Evolutionary conservation across 2,888 invertebrate species (phyloP), one percentile per base, ranked within the genome.

Genomic region (Stramonita haemastoma): DNA sequence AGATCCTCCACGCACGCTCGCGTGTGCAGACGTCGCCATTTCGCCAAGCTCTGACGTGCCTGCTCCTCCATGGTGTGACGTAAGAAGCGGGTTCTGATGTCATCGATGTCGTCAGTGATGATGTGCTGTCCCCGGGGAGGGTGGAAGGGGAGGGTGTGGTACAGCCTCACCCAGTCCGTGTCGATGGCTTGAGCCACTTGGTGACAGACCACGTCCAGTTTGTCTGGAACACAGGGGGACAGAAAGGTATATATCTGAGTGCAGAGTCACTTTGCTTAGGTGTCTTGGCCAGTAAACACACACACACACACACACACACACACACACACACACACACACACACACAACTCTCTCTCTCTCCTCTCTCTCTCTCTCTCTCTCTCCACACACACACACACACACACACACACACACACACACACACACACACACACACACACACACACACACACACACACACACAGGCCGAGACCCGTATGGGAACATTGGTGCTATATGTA

Each of bases 21-120:
- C 0, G 93, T 95, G 90, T 95, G 94, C 91, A 94, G 91, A 57
- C 95, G 92, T 29, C 95, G 91, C 95, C 95, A 95, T 29, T 93
- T 91, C 84, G 91, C 90, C n/a, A 95, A 90, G 87, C 92, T 90
- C 73, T 93, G 92, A 26, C 90, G 88, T 0, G 93, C 93, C 57
- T 93, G 94, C 19, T 92, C 93, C 60, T 93, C 93, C 11, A 90
- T 85, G 0, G 91, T 91, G 46, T 94, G 93, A 1, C 95, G 91
- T 91, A 94, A 91, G 89, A 92, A 93, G 29, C 92, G 92, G 84
- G 92, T 92, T n/a, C 91, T 91, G 73, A 95, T 93, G 73, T 94
- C 93, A 85, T 94, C 94, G 32, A 95, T 93, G 87, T 95, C 95
- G 57, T 90, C 90, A 2, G 92, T 90, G 1, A 94, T 90, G 26